Conservation (phyloP, 2,888 invertebrate species). For the Cremastinae sp. region DNA sequence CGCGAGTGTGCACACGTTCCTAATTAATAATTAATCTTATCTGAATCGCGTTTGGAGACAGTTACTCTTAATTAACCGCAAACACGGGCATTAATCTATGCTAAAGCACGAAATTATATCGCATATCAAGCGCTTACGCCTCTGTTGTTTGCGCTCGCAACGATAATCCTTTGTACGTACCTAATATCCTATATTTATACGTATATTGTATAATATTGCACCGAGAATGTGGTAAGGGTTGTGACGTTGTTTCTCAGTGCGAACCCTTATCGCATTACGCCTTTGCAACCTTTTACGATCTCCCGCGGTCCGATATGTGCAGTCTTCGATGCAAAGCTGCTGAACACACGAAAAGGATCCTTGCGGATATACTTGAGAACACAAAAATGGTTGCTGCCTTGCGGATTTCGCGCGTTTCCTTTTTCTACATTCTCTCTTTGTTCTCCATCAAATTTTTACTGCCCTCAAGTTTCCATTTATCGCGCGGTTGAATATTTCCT, state of each 20-base stretch:
- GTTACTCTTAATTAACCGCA: conserved; percentile 41
- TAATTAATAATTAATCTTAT: conserved; percentile 43
- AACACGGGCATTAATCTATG: conserved; percentile 43
- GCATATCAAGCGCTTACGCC: conserved; percentile 7
- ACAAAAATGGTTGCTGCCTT: conserved; percentile 61
- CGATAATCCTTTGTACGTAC: conserved; percentile 4
- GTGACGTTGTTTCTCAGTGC: conserved; percentile 17
- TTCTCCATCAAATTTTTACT: neutral
- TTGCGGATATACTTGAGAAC: conserved; percentile 66
- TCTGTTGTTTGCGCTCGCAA: conserved; percentile 13
- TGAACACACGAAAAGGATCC: conserved; percentile 68
- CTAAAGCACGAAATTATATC: conserved; percentile 6
- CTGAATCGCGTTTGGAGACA: conserved; percentile 33
- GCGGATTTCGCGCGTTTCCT: conserved; percentile 30
- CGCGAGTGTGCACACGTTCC: neutral
- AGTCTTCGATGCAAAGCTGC: conserved; percentile 62
- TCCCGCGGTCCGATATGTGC: conserved; percentile 29
- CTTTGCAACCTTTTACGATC: conserved; percentile 29
- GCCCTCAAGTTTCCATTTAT: no score
- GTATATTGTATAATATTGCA: conserved; percentile 2
- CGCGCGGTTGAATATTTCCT: no score
- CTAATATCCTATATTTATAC: conserved; percentile 10
- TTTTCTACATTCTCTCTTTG: no score
- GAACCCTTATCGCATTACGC: conserved; percentile 23
- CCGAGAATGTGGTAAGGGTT: neutral